phyloP scores from a whole-genome alignment of 2,888 invertebrate species.

The Callyntrura guangdongensis region DNA sequence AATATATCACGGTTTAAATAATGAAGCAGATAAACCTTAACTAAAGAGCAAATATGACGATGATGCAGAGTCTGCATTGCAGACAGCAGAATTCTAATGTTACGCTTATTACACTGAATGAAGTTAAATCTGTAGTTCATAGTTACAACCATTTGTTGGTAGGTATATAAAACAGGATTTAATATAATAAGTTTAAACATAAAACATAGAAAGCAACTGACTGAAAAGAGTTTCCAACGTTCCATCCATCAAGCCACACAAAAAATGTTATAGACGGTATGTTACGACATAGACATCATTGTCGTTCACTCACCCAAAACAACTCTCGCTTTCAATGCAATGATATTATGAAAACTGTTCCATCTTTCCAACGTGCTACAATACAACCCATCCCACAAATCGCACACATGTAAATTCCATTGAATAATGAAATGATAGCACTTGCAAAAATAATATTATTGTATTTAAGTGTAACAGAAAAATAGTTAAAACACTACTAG shows the following conservation, averaged over 20 bases:
- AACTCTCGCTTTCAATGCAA: not conserved
- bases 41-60: not conserved
- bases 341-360: not conserved
- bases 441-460: not conserved
- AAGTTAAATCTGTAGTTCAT: too few species aligned
- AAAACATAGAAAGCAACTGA: too few species aligned
- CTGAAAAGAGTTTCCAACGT: not conserved
- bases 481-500: too few species aligned
- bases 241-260: not conserved
- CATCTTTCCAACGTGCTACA: not conserved
- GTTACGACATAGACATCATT: too few species aligned
- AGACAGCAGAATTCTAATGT: not conserved
- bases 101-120: too few species aligned
- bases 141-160: too few species aligned
- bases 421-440: not conserved
- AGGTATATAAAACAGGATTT: too few species aligned
- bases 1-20: not conserved
- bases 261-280: too few species aligned
- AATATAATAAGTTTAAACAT: too few species aligned
- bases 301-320: not conserved
- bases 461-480: too few species aligned
- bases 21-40: not conserved
- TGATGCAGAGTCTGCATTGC: not conserved
- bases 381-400: not conserved
- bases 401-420: conserved; percentile 12